Percentiles rank a stretch among this genome's conserved stretches.
These are phyloP conservation scores for Pongo pygmaeus DNA, from an alignment of 2,113 vertebrate genomes.

Conservation along the genomic window DNA sequence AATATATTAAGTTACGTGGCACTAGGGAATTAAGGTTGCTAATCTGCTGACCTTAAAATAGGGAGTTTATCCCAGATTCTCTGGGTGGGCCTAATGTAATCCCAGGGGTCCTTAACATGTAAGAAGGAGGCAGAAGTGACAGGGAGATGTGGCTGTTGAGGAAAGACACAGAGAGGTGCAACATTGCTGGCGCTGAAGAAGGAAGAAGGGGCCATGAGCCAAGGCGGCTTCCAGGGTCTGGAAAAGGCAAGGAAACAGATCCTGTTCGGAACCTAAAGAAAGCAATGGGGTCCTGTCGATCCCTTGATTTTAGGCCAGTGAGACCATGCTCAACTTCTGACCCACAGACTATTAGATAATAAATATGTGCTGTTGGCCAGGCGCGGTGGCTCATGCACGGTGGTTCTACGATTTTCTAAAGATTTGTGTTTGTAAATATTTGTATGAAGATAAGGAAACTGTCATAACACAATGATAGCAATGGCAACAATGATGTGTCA, in stretches of 20 bases:
- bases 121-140: not conserved
- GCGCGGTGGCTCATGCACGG: no score
- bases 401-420: not conserved
- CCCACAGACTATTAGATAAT: not conserved
- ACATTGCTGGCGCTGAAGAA: not conserved
- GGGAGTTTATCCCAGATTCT: not conserved
- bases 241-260: not conserved
- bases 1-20: no score
- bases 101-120: not conserved
- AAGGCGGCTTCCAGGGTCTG: not conserved
- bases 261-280: not conserved
- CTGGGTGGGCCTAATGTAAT: not conserved
- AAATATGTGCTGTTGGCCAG: no score
- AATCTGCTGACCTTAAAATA: no score
- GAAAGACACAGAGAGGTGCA: not conserved
- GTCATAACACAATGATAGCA: not conserved
- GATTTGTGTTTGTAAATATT: not conserved
- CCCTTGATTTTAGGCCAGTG: not conserved
- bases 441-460: not conserved
- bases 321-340: not conserved
- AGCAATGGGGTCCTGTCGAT: not conserved
- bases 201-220: not conserved
- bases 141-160: not conserved
- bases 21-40: no score
- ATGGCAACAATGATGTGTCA: rapidly evolving